phyloP scores from a whole-genome alignment of 2,888 invertebrate genomes.

The Sisyra terminalis region DNA sequence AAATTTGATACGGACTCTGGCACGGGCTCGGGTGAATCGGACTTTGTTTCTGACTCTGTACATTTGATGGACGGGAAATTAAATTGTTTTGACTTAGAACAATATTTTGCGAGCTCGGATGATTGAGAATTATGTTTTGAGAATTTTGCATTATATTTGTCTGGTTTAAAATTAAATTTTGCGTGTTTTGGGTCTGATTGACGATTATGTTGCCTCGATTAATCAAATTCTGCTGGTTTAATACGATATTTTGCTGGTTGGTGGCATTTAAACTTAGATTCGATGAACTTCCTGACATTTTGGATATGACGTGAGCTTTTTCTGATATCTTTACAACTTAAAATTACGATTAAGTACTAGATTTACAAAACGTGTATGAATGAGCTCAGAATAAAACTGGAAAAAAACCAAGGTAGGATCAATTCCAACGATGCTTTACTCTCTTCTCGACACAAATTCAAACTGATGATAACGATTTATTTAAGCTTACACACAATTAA shows the following conservation, averaged over 20 bases:
- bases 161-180: constrained; percentile 9
- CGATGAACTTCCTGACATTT: constrained; percentile 8
- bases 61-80: constrained; percentile 4
- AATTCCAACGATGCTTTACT: too few species aligned
- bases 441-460: too few species aligned
- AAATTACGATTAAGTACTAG: background rate
- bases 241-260: constrained; percentile 8
- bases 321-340: background rate
- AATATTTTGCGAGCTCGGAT: constrained; percentile 8
- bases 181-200: constrained; percentile 8
- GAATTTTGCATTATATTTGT: constrained; percentile 10
- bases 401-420: too few species aligned
- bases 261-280: constrained; percentile 8
- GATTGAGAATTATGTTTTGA: constrained; percentile 8
- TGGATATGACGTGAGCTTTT: constrained; percentile 1
- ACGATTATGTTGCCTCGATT: constrained; percentile 9
- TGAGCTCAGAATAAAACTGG: too few species aligned
- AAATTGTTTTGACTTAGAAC: constrained; percentile 8
- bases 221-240: constrained; percentile 9
- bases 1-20: constrained; percentile 20
- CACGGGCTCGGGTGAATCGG: constrained; percentile 7
- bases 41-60: constrained; percentile 7
- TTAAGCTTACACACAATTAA: too few species aligned
- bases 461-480: too few species aligned
- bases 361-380: background rate